Conservation (phyloP, 2,797 vertebrate species). For the Micromesistius poutassou region DNA sequence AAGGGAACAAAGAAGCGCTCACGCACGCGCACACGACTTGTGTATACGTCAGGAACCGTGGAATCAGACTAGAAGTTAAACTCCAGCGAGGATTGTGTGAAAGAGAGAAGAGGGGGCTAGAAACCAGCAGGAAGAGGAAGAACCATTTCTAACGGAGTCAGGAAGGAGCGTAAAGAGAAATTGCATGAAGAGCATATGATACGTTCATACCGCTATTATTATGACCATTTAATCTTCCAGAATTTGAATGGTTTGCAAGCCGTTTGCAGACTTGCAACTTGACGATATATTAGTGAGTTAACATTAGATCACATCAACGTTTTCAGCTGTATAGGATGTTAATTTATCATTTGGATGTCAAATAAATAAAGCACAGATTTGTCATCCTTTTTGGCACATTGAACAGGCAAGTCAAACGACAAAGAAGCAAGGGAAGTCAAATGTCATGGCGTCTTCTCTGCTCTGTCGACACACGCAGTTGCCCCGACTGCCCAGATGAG, state of each 20-base stretch:
- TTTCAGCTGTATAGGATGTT: not conserved
- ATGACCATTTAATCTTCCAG: not conserved
- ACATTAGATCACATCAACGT: not conserved
- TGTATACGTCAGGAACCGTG: not conserved
- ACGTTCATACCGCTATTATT: not conserved
- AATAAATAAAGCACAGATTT: not conserved
- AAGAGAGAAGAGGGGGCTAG: not conserved
- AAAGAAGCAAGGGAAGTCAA: not conserved
- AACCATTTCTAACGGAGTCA: not conserved
- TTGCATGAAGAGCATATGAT: not conserved
- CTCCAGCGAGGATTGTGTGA: not conserved
- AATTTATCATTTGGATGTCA: not conserved
- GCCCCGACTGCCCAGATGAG: conserved; percentile 46
- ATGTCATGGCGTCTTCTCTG: not conserved
- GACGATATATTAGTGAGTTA: not conserved
- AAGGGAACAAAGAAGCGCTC: not conserved
- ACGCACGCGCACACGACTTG: conserved; percentile 17
- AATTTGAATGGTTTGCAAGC: not conserved
- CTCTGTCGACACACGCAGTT: conserved; percentile 18
- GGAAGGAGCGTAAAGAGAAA: not conserved
- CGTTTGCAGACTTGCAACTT: not conserved
- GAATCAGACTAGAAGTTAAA: not conserved
- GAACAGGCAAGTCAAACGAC: not conserved
- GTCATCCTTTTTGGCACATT: not conserved
- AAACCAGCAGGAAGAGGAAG: not conserved